These are phyloP conservation scores for Delichon dasypus DNA, from an alignment of 2,797 vertebrate genomes.

Conservation along the genomic window DNA sequence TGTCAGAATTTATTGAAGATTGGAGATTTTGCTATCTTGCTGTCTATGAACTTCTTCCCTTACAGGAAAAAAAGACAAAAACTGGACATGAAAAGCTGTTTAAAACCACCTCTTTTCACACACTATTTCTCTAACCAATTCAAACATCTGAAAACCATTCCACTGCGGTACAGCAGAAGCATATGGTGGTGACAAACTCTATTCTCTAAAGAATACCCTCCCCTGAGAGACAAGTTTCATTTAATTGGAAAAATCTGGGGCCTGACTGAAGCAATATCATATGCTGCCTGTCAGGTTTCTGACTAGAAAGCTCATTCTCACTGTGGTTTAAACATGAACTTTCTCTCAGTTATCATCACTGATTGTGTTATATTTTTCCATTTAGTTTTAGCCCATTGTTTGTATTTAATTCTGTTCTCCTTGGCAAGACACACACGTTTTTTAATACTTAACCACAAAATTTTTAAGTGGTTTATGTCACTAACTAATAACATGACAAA, in stretches of 20 bases:
- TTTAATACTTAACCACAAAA: neutral
- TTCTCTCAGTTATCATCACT: neutral
- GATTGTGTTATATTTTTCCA: neutral
- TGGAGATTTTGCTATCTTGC: neutral
- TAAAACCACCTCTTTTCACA: neutral
- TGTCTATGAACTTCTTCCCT: neutral
- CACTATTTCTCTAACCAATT: neutral
- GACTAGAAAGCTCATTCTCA: neutral
- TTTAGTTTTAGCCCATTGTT: neutral
- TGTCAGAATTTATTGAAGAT: neutral
- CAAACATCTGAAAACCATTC: neutral
- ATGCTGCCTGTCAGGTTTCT: neutral
- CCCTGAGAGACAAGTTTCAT: neutral
- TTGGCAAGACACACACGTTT: fast-evolving
- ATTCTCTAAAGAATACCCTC: neutral
- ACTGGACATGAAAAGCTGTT: neutral
- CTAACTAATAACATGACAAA: neutral
- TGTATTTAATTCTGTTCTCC: neutral
- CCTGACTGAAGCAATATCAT: neutral
- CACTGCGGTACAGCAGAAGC: neutral
- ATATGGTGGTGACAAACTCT: neutral
- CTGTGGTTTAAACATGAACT: neutral
- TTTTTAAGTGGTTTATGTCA: neutral
- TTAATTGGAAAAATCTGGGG: slow-evolving; percentile 23
- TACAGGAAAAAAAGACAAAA: neutral